These are phyloP conservation scores for Anagyrus pseudococci DNA, from an alignment of 2,888 invertebrate species.

Conservation along the genomic window DNA sequence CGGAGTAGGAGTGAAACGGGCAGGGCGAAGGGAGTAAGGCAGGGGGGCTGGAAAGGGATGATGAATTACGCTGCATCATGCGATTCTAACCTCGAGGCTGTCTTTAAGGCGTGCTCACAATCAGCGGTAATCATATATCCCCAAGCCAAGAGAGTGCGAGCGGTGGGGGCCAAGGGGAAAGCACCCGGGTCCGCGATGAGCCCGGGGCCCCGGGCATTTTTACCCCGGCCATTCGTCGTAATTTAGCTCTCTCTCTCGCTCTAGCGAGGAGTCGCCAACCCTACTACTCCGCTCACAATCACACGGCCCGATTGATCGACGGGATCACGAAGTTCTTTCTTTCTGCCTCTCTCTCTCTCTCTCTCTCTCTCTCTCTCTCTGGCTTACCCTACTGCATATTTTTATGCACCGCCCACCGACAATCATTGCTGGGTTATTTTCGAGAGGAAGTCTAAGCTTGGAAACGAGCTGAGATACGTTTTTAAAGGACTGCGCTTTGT, in stretches of 20 bases:
- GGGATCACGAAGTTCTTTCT: too few relatives aligned
- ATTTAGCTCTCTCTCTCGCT: conserved; percentile 17
- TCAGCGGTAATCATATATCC: conserved; percentile 23
- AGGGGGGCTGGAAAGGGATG: conserved; percentile 8
- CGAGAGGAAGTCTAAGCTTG: too few relatives aligned
- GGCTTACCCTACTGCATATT: too few relatives aligned
- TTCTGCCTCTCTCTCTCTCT: too few relatives aligned
- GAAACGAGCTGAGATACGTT: too few relatives aligned
- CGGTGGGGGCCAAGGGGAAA: background rate
- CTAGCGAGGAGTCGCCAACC: background rate
- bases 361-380: too few relatives aligned
- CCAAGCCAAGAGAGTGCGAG: background rate
- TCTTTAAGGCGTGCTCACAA: conserved; percentile 27
- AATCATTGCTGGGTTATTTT: too few relatives aligned
- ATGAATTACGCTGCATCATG: conserved; percentile 36
- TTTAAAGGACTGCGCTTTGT: too few relatives aligned
- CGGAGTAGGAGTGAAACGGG: too few relatives aligned
- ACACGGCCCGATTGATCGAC: too few relatives aligned
- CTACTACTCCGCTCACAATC: background rate
- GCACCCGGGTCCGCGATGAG: conserved; percentile 1
- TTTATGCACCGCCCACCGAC: too few relatives aligned
- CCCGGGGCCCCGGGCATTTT: background rate
- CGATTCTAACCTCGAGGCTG: conserved; percentile 31
- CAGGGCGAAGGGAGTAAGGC: too few relatives aligned
- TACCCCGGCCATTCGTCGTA: conserved; percentile 6